Evolutionary conservation across 2,797 vertebrate species (phyloP), one percentile per base, ranked within the genome.

Genomic region (Paramormyrops hopkinsi): DNA sequence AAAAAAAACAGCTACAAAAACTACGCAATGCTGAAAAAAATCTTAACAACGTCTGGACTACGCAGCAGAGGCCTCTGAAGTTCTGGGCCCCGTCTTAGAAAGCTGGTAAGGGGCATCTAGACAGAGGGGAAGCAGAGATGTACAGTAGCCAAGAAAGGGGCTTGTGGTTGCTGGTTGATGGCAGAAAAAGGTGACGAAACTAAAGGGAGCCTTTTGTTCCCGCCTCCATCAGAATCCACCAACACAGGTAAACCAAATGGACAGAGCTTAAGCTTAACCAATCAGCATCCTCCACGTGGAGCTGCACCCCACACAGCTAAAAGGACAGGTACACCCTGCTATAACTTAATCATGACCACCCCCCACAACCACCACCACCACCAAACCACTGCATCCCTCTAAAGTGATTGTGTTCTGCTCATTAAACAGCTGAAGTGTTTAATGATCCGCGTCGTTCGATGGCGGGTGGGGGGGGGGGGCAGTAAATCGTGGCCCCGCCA

Each of bases 401-500:
- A 90, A 92, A 93, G 92, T 95, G 95, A 96, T 96, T 96, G 95
- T 94, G 92, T 93, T 92, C 90, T 93, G 90, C 93, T 95, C 94
- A 95, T 96, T 97, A 96, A 96, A 93, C 93, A 93, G 94, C 93
- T 93, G 92, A 92, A 93, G 89, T 93, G 92, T 96, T 96, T 96
- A 96, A 96, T 95, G 93, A 94, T 92, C 93, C 93, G 92, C 92
- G 4, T 94, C 94, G 94, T 91, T 93, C 91, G 92, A 83, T 83
- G 79, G 79, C 1, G 19, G 7, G 37, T 0, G 37, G 89, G 88
- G 50, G 89, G 89, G 93, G 93, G 93, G 93, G 93, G 93, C 93
- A 94, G 94, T 97, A 96, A 96, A 97, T 96, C 95, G 94, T 94
- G 92, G 92, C 92, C 91, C 91, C 93, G 89, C 92, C 93, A 14